Conservation (phyloP, 2,888 invertebrate genomes). For the Tetranychus truncatus region DNA sequence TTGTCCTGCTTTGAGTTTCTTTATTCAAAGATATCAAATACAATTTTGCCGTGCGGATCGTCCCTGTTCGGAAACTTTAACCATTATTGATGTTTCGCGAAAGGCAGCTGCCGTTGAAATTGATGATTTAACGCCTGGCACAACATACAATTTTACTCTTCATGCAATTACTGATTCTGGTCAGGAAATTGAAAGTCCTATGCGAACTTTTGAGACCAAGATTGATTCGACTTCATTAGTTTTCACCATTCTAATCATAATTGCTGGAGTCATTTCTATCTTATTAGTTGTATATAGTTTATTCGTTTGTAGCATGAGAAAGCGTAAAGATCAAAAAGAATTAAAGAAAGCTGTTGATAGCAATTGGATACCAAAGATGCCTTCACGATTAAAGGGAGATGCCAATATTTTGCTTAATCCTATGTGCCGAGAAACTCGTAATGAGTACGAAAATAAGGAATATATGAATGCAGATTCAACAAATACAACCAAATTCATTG, state of each 20-base stretch:
- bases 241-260: background rate
- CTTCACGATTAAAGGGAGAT: slow-evolving; percentile 5
- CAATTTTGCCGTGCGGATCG: background rate
- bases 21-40: background rate
- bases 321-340: background rate
- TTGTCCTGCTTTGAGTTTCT: background rate
- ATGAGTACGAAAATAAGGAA: slow-evolving; percentile 6
- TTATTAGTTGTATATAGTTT: background rate
- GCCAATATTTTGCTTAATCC: slow-evolving; percentile 1
- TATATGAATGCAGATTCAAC: background rate
- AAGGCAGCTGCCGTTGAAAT: background rate
- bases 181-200: background rate
- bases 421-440: background rate
- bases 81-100: background rate
- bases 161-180: background rate
- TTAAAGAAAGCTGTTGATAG: background rate
- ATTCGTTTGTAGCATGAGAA: background rate
- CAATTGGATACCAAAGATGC: slow-evolving; percentile 4
- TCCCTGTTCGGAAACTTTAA: background rate
- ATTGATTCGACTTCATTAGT: background rate
- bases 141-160: background rate
- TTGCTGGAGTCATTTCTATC: background rate
- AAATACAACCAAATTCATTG: background rate
- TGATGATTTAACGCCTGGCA: background rate
- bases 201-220: background rate